A percentile compares a stretch with the other conserved stretches of the same genome.
These are phyloP conservation scores for Sesia apiformis DNA, from an alignment of 2,888 invertebrate species.

Conservation along the genomic window DNA sequence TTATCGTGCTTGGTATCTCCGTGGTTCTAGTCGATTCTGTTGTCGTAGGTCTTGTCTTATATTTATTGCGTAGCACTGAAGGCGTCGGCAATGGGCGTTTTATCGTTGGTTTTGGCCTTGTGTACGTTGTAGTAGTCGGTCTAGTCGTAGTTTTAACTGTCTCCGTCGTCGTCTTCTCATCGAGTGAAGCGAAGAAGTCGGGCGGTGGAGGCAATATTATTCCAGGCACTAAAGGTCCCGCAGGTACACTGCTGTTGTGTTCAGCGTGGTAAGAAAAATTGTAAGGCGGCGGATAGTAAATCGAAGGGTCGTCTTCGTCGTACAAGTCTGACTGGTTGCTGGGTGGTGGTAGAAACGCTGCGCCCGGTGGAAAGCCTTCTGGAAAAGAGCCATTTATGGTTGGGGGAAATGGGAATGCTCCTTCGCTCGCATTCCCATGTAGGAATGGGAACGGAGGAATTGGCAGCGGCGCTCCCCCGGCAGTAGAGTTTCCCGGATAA, in stretches of 20 bases:
- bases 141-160: conserved; percentile 36
- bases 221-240: conserved; percentile 91
- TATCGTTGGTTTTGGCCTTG: conserved; percentile 44
- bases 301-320: conserved; percentile 93
- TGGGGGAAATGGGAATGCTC: conserved; percentile 69
- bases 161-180: conserved; percentile 61
- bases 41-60: conserved; percentile 52
- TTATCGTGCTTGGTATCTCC: conserved; percentile 52
- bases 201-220: conserved; percentile 92
- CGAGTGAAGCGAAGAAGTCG: conserved; percentile 85
- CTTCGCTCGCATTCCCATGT: conserved; percentile 73
- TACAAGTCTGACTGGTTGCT: conserved; percentile 84
- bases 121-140: conserved; percentile 28
- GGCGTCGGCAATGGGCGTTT: conserved; percentile 42
- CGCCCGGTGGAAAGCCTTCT: conserved; percentile 72
- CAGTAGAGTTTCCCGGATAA: conserved; percentile 78
- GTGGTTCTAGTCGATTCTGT: conserved; percentile 50
- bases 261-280: conserved; percentile 88
- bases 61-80: conserved; percentile 45
- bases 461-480: conserved; percentile 79
- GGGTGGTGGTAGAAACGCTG: conserved; percentile 78
- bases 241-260: conserved; percentile 84
- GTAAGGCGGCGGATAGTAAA: conserved; percentile 93
- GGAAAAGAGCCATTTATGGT: conserved; percentile 75
- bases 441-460: conserved; percentile 78